Evolutionary conservation across 2,113 vertebrate species (phyloP), one percentile per base, ranked within the genome.

Genomic region (Boleophthalmus pectinirostris): DNA sequence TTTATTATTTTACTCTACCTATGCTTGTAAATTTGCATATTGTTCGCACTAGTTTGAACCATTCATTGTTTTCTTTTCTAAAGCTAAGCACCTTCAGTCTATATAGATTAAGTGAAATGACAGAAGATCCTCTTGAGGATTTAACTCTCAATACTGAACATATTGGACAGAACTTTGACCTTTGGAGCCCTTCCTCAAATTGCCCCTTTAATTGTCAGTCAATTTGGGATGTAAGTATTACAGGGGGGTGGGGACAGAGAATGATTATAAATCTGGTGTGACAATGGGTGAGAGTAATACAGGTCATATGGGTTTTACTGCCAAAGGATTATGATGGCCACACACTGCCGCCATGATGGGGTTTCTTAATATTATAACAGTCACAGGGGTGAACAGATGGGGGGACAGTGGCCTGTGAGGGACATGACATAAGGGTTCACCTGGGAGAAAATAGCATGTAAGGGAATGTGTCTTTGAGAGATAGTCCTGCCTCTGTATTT

Each of bases 221-320:
- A 64, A 58, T 47, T 8, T 29, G 14, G 24, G 65, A 33, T 74
- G 78, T 78, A 68, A 46, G 70, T 51, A 73, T 81, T 73, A 21
- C 63, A 68, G 73, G 78, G 15, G 8, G 3, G 24, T 11, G 53
- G 10, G 53, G 16, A 6, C 0, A 11, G 12, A 66, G 56, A 85
- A 85, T 82, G 54, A 87, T 90, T 80, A 86, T 89, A 85, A 87
- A 86, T 90, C 88, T 90, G 81, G 67, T 81, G 79, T 90, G 89
- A 91, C 85, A 72, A 82, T 82, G 70, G 85, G 89, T 77, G 83
- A 82, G 86, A 89, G 89, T 85, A 90, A 89, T 89, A 82, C 88
- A 88, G 90, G 91, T 92, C 91, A 92, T 85, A 81, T 88, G 91
- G 87, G 91, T 85, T 87, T 91, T 91, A 90, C 80, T 24, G 82